phyloP scores from a whole-genome alignment of 2,888 invertebrate genomes.

The Strigamia transsilvanica region DNA sequence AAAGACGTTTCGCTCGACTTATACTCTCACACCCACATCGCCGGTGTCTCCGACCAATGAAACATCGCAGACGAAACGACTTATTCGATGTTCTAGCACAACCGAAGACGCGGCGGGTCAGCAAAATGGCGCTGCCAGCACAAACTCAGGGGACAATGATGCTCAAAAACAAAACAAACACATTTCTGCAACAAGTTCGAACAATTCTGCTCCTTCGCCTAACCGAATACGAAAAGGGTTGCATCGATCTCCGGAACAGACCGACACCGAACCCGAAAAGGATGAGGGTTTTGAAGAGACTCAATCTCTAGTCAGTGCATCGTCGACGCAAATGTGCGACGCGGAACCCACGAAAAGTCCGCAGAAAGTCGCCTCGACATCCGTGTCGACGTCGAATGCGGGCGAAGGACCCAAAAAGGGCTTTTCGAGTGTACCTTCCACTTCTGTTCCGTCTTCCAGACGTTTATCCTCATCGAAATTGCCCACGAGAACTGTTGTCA shows the following conservation, averaged over 20 bases:
- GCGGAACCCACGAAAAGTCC: conserved; percentile 2
- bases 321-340: conserved; percentile 33
- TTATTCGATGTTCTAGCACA: conserved; percentile 46
- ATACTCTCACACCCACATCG: conserved; percentile 53
- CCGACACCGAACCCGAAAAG: conserved; percentile 73
- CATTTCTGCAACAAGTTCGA: not conserved
- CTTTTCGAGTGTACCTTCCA: not conserved
- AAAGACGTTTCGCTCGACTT: conserved; percentile 55
- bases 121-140: not conserved
- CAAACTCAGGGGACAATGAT: conserved; percentile 31
- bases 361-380: not conserved
- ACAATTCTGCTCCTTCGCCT: not conserved
- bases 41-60: conserved; percentile 54
- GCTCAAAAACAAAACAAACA: conserved; percentile 5
- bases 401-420: not conserved
- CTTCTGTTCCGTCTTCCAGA: conserved; percentile 5
- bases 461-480: conserved; percentile 22
- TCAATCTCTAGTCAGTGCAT: conserved; percentile 74
- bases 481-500: not conserved
- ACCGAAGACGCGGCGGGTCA: conserved; percentile 28
- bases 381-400: not conserved
- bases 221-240: conserved; percentile 19
- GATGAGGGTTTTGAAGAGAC: conserved; percentile 93
- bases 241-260: conserved; percentile 50
- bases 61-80: conserved; percentile 36